Base-by-base conservation (phyloP, 2,797 vertebrate genomes). In the Lates japonicus region DNA sequence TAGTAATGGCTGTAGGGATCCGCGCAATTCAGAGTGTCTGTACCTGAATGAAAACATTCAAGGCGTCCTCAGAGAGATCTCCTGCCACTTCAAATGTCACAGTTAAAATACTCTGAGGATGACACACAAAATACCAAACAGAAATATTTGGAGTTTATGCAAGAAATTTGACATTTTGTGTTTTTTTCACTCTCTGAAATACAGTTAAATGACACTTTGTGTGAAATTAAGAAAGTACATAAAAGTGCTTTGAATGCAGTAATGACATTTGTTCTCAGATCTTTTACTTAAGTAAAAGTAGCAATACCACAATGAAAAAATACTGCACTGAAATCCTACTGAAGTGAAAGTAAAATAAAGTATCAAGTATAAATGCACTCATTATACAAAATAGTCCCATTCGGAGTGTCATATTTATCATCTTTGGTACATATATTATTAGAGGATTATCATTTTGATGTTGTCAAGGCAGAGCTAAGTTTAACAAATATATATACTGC, bases 1-100 rank as follows among this genome's bases (percentile, higher is more conserved):
- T 78, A 81, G 71, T 57, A 35, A 80, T 35, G 46, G 54, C 17
- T 68, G 48, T 20, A 31, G 42, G 48, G 70, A 74, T 67, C 13
- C 63, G 61, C 58, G 54, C 16, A 68, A 76, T 20, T 41, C 37
- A 25, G n/a, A 7, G 54, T 14, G 13, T 60, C 73, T 58, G 89
- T 92, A 99, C 98, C 95, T 99, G 98, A 94, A 99, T 95, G 90
- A 98, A 98, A 41, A 96, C 46, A 84, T 99, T 96, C 67, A 99
- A 90, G 37, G 93, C 90, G 69, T 98, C 97, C 90, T 99, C 98
- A 39, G 92, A 95, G 72, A 97, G 87, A 91, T 93, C 95, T 90
- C 97, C 98, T 14, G 86, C 90, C 69, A 97, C 95, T 95, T 99
- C 98, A 94, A 99, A 97, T 1, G 98, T 99, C 86, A 96, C 94